phyloP scores from a whole-genome alignment of 2,113 vertebrate genomes.

The Notarius lentiginosus region DNA sequence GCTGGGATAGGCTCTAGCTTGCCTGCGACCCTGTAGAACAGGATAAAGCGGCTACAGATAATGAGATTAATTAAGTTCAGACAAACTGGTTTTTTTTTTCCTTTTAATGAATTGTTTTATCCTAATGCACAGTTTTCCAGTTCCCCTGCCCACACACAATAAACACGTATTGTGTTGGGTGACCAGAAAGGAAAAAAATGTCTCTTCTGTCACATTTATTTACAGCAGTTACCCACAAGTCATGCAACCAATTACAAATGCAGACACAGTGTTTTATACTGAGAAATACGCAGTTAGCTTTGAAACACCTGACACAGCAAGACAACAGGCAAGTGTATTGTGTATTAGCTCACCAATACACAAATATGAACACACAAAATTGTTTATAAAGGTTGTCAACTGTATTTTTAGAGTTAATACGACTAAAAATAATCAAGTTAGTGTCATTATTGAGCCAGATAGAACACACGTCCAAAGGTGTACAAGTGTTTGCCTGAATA shows the following conservation, averaged over 20 bases:
- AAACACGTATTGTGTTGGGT: not conserved
- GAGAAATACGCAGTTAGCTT: slow-evolving; percentile 6
- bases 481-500: not conserved
- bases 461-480: not conserved
- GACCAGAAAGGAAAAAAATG: not conserved
- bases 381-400: not conserved
- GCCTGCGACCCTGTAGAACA: no score
- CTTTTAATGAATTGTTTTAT: not conserved
- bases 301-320: not conserved
- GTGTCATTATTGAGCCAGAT: not conserved
- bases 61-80: not conserved
- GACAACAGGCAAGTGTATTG: not conserved
- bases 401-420: not conserved
- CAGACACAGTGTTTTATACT: slow-evolving; percentile 6
- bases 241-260: not conserved
- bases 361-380: not conserved
- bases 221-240: slow-evolving; percentile 3
- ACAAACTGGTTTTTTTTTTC: not conserved
- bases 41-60: no score
- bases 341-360: not conserved
- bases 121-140: not conserved
- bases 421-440: not conserved
- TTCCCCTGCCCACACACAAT: not conserved
- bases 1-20: no score
- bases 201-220: slow-evolving; percentile 3